These are phyloP conservation scores for Phaenicophaeus curvirostris DNA, from an alignment of 2,797 vertebrate genomes.

Conservation along the genomic window DNA sequence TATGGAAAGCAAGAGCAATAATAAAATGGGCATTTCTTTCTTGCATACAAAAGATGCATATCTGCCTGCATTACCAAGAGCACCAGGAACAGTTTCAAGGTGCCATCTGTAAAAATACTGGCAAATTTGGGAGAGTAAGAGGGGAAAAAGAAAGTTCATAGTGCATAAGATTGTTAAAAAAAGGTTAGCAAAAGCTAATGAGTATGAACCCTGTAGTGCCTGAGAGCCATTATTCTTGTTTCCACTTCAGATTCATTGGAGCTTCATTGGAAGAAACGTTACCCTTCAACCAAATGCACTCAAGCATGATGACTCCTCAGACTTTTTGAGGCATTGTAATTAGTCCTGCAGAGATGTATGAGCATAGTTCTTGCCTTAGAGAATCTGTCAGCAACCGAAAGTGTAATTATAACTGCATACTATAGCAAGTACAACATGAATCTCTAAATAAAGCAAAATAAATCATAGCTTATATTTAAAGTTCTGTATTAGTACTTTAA, in stretches of 20 bases:
- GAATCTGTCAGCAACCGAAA: not conserved
- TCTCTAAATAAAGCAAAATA: not conserved
- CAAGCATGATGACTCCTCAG: not conserved
- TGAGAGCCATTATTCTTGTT: not conserved
- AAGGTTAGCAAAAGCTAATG: not conserved
- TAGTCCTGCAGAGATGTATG: not conserved
- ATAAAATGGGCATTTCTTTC: not conserved
- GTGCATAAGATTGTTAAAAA: not conserved
- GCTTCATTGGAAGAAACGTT: not conserved
- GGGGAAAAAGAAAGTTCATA: not conserved
- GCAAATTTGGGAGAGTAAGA: not conserved
- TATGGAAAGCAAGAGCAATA: not conserved
- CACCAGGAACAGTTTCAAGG: not conserved
- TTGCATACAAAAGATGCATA: not conserved
- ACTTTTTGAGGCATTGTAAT: not conserved
- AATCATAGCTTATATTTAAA: accelerated
- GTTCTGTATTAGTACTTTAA: not conserved
- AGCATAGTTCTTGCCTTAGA: not conserved
- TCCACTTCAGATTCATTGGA: not conserved
- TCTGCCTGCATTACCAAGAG: not conserved
- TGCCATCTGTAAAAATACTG: not conserved
- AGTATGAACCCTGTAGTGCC: not conserved
- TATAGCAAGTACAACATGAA: not conserved
- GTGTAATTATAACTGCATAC: not conserved
- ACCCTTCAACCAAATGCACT: not conserved